phyloP scores from a whole-genome alignment of 1,140 invertebrate species.

The Spodoptera frugiperda region DNA sequence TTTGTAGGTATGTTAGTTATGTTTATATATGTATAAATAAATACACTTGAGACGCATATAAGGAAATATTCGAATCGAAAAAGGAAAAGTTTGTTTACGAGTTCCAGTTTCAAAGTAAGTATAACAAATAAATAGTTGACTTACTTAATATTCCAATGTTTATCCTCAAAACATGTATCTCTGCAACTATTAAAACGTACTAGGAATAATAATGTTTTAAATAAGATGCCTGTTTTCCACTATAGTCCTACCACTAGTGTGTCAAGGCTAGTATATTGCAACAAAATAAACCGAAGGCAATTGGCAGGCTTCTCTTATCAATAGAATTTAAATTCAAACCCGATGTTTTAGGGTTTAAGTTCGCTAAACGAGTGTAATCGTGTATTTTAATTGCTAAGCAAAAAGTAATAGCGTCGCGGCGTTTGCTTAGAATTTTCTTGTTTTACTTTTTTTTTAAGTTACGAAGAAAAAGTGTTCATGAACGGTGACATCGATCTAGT shows the following conservation, averaged over 20 bases:
- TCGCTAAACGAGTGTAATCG: conserved; percentile 7
- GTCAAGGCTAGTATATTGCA: conserved; percentile 17
- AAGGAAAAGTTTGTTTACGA: too few relatives aligned
- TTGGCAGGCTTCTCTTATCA: not conserved
- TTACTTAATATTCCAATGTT: not conserved
- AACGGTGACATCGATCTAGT: not conserved
- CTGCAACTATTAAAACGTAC: conserved; percentile 5
- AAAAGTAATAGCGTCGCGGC: not conserved
- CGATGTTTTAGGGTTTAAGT: not conserved
- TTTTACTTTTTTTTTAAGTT: not conserved
- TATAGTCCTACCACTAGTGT: not conserved
- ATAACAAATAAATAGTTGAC: not conserved
- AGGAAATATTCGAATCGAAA: too few relatives aligned
- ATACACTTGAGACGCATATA: too few relatives aligned
- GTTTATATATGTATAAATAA: too few relatives aligned
- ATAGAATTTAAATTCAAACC: not conserved
- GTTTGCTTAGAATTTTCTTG: not conserved
- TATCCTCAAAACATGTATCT: not conserved
- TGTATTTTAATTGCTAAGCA: conserved; percentile 15
- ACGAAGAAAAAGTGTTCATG: not conserved
- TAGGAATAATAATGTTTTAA: conserved; percentile 8
- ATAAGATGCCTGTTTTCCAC: conserved; percentile 28
- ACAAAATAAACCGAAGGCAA: conserved; percentile 7
- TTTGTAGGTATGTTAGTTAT: too few relatives aligned
- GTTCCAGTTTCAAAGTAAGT: too few relatives aligned